These are phyloP conservation scores for Lateolabrax maculatus DNA, from an alignment of 2,797 vertebrate genomes.

Conservation along the genomic window DNA sequence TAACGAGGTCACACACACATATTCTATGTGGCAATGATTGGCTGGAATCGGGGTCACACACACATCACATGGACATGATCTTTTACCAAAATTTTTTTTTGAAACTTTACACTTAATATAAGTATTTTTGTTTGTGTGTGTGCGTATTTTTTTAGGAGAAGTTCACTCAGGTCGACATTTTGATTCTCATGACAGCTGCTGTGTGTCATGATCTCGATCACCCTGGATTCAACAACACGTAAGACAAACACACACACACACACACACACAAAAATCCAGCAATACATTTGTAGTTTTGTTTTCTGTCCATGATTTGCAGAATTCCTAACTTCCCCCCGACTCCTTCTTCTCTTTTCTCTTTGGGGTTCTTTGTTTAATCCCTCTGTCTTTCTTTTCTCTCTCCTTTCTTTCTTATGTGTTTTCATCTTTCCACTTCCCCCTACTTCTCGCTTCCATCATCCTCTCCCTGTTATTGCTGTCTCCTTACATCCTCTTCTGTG, in stretches of 20 bases:
- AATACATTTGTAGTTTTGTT: neutral
- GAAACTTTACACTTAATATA: neutral
- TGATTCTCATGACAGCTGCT: conserved; percentile 94
- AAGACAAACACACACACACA: conserved; percentile 56
- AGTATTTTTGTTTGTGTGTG: conserved; percentile 7
- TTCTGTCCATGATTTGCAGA: neutral
- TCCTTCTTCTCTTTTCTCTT: neutral
- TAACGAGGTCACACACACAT: conserved; percentile 23
- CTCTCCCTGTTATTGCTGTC: too few relatives aligned
- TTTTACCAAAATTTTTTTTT: conserved; percentile 12
- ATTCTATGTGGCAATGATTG: neutral
- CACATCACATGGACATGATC: neutral
- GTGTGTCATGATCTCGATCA: conserved; percentile 96
- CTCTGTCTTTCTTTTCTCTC: neutral
- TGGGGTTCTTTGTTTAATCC: neutral
- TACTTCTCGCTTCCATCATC: neutral
- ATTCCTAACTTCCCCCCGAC: neutral
- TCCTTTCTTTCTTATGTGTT: neutral
- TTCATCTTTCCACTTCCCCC: neutral
- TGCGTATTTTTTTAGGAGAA: conserved; percentile 85
- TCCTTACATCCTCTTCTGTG: neutral
- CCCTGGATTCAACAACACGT: conserved; percentile 96
- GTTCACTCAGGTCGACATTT: conserved; percentile 89
- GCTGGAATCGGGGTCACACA: neutral
- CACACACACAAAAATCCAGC: neutral